Percentiles rank a stretch among this genome's conserved stretches.
phyloP scores from a whole-genome alignment of 2,888 invertebrate genomes.

The Venusia cambrica region DNA sequence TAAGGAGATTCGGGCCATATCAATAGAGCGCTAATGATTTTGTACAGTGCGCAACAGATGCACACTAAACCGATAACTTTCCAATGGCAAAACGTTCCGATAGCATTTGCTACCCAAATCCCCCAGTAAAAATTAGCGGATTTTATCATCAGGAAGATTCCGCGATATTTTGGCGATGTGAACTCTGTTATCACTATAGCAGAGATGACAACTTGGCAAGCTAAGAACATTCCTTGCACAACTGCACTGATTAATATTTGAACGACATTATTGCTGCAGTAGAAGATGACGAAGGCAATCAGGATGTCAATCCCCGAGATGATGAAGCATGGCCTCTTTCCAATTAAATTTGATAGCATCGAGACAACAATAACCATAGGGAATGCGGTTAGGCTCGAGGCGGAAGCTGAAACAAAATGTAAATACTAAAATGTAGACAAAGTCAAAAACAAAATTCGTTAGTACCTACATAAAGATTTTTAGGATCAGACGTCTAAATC shows the following conservation, averaged over 20 bases:
- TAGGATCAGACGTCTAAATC: too few species aligned
- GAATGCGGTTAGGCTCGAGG: conserved; percentile 27
- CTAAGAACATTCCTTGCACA: conserved; percentile 35
- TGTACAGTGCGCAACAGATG: conserved; percentile 26
- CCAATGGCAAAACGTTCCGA: conserved; percentile 42
- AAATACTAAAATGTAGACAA: too few species aligned
- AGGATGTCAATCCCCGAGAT: conserved; percentile 22
- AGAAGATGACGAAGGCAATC: conserved; percentile 30
- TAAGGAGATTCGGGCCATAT: conserved; percentile 44
- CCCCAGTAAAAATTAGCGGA: conserved; percentile 38
- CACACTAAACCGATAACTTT: conserved; percentile 33
- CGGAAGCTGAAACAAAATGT: conserved; percentile 23
- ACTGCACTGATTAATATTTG: conserved; percentile 35
- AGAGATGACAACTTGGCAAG: conserved; percentile 29
- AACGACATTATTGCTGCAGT: conserved; percentile 29
- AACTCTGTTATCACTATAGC: conserved; percentile 38
- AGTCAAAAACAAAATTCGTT: too few species aligned
- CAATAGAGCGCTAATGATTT: conserved; percentile 19
- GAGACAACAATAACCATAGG: conserved; percentile 35
- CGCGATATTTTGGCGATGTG: conserved; percentile 39
- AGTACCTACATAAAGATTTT: too few species aligned
- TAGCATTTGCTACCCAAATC: conserved; percentile 35
- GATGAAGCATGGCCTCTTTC: conserved; percentile 29
- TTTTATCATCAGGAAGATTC: conserved; percentile 38
- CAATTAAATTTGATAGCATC: conserved; percentile 25